Evolutionary conservation across 2,888 invertebrate genomes (phyloP), one percentile per base, ranked within the genome.

Genomic region (Mythimna impura): DNA sequence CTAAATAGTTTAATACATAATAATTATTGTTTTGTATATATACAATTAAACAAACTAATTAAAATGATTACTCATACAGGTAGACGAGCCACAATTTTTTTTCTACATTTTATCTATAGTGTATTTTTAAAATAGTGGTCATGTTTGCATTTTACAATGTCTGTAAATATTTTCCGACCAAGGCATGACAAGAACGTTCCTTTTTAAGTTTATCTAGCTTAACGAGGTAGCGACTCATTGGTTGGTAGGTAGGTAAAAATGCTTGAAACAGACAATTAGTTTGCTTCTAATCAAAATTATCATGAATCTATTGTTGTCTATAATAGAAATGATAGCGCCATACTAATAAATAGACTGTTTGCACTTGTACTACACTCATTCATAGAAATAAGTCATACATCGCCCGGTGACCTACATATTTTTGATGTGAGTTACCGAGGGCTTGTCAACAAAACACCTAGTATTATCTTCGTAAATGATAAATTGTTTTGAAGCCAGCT

Each of bases 381-480:
- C 43, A 58, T 70, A 75, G 63, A 73, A 83, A 66, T 70, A 54
- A 64, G 50, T 68, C 71, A 73, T 60, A 63, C n/a, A 58, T 8
- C 14, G 43, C 36, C 67, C n/a, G 8, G 34, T 84, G 89, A 88
- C 90, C 91, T 80, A 90, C 77, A 88, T 90, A 81, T 84, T 78
- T 73, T 66, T 64, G 70, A 78, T 70, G 82, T 80, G 82, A 84
- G 81, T 80, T 73, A 47, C 71, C 67, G 78, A 73, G 74, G 87
- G 87, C 87, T 87, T 84, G 88, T 84, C 88, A 80, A 81, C 86
- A 82, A n/a, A 83, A 81, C 81, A 82, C 52, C 73, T 82, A 50
- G 54, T 36, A 86, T 86, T 86, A 84, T 88, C 86, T 57, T 80
- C 54, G 54, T 78, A 68, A 81, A 83, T 86, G 90, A 90, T 89